Conservation (phyloP, 2,888 invertebrate species). For the Yponomeuta malinellus region DNA sequence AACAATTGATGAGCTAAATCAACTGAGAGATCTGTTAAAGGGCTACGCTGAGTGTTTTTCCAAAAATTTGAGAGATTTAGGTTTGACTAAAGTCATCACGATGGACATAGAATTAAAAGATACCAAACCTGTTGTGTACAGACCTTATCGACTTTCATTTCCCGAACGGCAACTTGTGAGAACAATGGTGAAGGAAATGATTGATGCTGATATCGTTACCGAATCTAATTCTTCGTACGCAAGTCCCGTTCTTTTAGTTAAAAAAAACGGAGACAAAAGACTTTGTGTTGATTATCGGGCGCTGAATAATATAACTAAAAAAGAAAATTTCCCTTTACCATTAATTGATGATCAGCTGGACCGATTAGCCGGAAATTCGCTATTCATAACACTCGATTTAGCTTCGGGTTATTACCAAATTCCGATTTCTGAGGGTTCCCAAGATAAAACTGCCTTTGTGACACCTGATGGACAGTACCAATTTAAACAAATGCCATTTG, state of each 20-base stretch:
- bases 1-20: background rate
- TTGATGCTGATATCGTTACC: too few relatives aligned
- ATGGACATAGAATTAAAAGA: too few relatives aligned
- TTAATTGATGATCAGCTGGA: too few relatives aligned
- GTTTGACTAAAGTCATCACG: background rate
- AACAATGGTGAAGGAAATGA: too few relatives aligned
- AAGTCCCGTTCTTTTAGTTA: too few relatives aligned
- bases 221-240: too few relatives aligned
- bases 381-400: conserved; percentile 16
- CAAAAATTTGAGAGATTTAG: conserved; percentile 10
- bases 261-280: conserved; percentile 10
- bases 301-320: too few relatives aligned
- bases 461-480: conserved; percentile 20
- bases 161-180: too few relatives aligned
- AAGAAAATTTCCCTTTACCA: too few relatives aligned
- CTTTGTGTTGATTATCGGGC: conserved; percentile 16
- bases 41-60: conserved; percentile 9
- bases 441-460: conserved; percentile 19
- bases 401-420: conserved; percentile 18
- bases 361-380: too few relatives aligned
- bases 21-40: conserved; percentile 3
- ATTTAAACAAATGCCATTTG: conserved; percentile 14
- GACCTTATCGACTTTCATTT: too few relatives aligned
- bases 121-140: too few relatives aligned
- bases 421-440: conserved; percentile 10